Evolutionary conservation across 2,888 invertebrate species (phyloP).

Genomic region (Bruchidius siliquastri): DNA sequence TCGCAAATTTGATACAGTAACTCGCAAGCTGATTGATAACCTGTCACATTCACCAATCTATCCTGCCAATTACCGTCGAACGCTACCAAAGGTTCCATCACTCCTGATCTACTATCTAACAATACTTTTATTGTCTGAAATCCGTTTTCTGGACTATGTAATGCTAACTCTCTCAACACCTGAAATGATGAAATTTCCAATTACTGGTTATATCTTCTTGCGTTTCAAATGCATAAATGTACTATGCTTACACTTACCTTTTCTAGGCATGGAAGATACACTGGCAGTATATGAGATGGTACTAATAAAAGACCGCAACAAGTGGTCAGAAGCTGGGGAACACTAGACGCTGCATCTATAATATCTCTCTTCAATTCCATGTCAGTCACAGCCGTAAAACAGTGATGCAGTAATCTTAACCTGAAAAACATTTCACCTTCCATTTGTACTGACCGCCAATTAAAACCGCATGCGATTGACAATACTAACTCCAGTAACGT

Average conservation of each 20-base stretch:
- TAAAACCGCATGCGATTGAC: too few species aligned
- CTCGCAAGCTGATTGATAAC: constrained; percentile 67
- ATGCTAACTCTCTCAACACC: constrained; percentile 65
- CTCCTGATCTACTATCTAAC: constrained; percentile 53
- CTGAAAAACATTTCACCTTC: constrained; percentile 53
- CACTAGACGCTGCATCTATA: constrained; percentile 60
- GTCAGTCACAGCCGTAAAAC: constrained; percentile 55
- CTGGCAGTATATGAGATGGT: constrained; percentile 58
- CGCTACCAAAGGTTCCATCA: constrained; percentile 38
- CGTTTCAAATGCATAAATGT: too few species aligned
- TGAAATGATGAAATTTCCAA: constrained; percentile 22
- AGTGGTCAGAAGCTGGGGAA: constrained; percentile 62
- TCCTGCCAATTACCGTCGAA: constrained; percentile 38
- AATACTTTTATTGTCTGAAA: constrained; percentile 55
- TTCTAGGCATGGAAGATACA: constrained; percentile 62
- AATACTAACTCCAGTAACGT: too few species aligned
- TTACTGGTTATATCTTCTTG: background rate
- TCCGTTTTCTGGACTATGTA: constrained; percentile 59
- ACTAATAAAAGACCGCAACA: constrained; percentile 69
- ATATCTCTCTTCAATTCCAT: constrained; percentile 49
- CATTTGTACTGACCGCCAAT: too few species aligned
- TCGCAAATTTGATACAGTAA: constrained; percentile 74
- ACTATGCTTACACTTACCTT: constrained; percentile 32
- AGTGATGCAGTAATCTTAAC: constrained; percentile 77
- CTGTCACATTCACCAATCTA: constrained; percentile 40